These are phyloP conservation scores for Tenthredo distinguenda DNA, from an alignment of 2,888 invertebrate species.

Conservation along the genomic window DNA sequence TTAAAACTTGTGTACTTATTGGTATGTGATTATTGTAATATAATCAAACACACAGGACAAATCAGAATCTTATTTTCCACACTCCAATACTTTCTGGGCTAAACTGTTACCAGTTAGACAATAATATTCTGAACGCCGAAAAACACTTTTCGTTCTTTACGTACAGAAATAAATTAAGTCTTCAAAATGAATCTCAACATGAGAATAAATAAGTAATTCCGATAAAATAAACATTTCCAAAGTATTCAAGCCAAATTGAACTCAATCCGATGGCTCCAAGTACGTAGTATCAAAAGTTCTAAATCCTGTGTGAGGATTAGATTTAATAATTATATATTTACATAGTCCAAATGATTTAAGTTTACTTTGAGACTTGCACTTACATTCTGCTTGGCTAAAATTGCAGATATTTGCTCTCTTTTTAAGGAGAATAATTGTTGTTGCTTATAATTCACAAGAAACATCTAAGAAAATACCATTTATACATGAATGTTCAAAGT, in stretches of 20 bases:
- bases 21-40: neutral
- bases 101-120: neutral
- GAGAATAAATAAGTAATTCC: neutral
- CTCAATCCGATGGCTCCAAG: neutral
- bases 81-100: neutral
- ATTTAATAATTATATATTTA: constrained; percentile 19
- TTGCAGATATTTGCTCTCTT: constrained; percentile 10
- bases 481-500: neutral
- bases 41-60: constrained; percentile 2
- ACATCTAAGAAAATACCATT: constrained; percentile 28
- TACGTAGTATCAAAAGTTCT: neutral
- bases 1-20: constrained; percentile 54
- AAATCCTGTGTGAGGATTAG: constrained; percentile 14
- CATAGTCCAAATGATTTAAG: constrained; percentile 27
- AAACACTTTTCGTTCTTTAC: neutral
- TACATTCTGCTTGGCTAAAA: neutral
- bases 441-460: constrained; percentile 22
- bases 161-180: neutral
- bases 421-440: neutral
- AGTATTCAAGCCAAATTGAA: constrained; percentile 5
- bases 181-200: neutral
- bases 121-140: neutral
- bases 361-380: constrained; percentile 21
- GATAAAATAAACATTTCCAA: neutral
- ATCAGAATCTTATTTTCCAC: neutral